A percentile compares a stretch with the other conserved stretches of the same genome.
Evolutionary conservation across 2,888 invertebrate genomes (phyloP).

Genomic region (Antheraea assamensis): DNA sequence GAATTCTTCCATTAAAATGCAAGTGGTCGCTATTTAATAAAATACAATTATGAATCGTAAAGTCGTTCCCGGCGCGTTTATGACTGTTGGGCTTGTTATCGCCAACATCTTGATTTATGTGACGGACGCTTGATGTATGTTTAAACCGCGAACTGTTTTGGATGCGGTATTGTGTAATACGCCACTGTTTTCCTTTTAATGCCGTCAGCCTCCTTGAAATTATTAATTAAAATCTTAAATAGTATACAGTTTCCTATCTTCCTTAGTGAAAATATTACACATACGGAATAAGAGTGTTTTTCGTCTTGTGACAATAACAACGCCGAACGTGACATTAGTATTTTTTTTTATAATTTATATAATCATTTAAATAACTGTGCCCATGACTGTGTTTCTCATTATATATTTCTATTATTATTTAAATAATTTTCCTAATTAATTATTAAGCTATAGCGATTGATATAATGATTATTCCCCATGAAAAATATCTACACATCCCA

Average conservation of each 20-base stretch:
- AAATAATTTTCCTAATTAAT: no score
- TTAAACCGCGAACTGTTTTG: neutral
- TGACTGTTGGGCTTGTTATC: slow-evolving; percentile 75
- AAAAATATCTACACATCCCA: no score
- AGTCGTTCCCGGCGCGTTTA: slow-evolving; percentile 77
- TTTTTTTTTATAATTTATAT: no score
- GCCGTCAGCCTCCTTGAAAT: neutral
- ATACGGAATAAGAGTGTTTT: no score
- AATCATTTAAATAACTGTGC: no score
- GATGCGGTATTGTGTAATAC: neutral
- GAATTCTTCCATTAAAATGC: slow-evolving; percentile 71
- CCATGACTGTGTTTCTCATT: no score
- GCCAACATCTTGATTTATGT: slow-evolving; percentile 78
- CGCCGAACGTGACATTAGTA: no score
- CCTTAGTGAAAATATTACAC: neutral
- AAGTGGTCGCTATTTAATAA: slow-evolving; percentile 75
- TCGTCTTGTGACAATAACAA: no score
- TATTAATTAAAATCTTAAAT: neutral
- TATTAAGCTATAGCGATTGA: no score
- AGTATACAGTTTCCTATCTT: neutral
- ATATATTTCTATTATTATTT: no score
- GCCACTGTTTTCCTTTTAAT: neutral
- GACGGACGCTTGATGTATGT: slow-evolving; percentile 34
- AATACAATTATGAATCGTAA: slow-evolving; percentile 81
- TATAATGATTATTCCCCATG: no score